Conservation (phyloP, 2,888 invertebrate species). For the Alviniconcha strummeri region DNA sequence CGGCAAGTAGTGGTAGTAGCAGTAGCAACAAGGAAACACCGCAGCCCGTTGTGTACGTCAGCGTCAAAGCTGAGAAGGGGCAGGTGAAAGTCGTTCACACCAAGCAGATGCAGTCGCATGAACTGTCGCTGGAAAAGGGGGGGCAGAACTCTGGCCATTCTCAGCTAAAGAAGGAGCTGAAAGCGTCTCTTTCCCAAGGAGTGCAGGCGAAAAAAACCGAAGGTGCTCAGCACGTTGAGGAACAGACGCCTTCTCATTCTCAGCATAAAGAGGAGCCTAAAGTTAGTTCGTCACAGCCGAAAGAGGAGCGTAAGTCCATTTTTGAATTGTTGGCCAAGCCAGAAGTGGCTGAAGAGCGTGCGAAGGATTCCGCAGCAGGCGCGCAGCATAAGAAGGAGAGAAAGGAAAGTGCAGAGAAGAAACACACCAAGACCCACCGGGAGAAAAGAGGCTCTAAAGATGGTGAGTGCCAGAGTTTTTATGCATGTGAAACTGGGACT, state of each 20-base stretch:
- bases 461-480: conserved; percentile 1
- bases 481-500: background rate
- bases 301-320: conserved; percentile 8
- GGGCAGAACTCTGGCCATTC: background rate
- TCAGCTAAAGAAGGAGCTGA: too few species aligned
- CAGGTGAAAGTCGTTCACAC: background rate
- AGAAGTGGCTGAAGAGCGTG: background rate
- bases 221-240: background rate
- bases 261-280: background rate
- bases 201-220: background rate
- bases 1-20: too few species aligned
- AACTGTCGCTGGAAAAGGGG: background rate
- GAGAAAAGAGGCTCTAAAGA: background rate
- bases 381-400: conserved; percentile 17
- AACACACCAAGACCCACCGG: conserved; percentile 12
- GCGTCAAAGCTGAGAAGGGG: conserved; percentile 17
- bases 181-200: background rate
- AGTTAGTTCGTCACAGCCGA: background rate
- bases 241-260: too few species aligned
- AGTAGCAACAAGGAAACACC: background rate
- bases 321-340: background rate
- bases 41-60: background rate
- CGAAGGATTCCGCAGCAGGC: too few species aligned
- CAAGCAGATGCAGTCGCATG: background rate
- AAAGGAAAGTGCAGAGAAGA: conserved; percentile 5